These are phyloP conservation scores for Drosophila prolongata DNA, from an alignment of 2,888 invertebrate genomes.

Conservation along the genomic window DNA sequence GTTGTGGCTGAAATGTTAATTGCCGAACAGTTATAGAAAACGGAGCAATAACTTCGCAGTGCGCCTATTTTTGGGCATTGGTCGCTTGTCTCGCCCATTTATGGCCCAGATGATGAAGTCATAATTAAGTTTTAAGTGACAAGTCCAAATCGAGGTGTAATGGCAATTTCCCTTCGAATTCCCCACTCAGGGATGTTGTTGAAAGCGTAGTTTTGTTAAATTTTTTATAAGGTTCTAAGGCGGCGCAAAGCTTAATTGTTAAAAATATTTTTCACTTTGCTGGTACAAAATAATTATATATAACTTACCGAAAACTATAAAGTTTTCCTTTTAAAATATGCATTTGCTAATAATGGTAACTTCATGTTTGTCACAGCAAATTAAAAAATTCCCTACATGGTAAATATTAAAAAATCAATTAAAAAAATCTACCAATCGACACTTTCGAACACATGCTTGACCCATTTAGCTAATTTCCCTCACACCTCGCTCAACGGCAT, in stretches of 20 bases:
- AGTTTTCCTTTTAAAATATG: too few species aligned
- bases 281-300: too few species aligned
- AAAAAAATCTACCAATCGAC: slow-evolving; percentile 15
- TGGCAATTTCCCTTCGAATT: slow-evolving; percentile 31
- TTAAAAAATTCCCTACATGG: slow-evolving; percentile 16
- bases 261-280: too few species aligned
- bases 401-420: slow-evolving; percentile 9
- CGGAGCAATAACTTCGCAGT: slow-evolving; percentile 54
- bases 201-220: neutral
- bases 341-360: too few species aligned
- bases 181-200: neutral
- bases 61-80: slow-evolving; percentile 76
- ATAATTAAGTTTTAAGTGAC: slow-evolving; percentile 62
- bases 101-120: slow-evolving; percentile 50
- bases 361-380: neutral
- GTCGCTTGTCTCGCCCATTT: slow-evolving; percentile 44
- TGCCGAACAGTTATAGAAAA: slow-evolving; percentile 82
- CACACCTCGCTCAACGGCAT: slow-evolving; percentile 45
- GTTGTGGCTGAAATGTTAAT: slow-evolving; percentile 75
- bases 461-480: slow-evolving; percentile 55
- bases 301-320: too few species aligned
- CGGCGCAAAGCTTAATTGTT: too few species aligned
- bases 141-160: slow-evolving; percentile 20
- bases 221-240: neutral
- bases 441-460: slow-evolving; percentile 47